Evolutionary conservation across 2,797 vertebrate genomes (phyloP), one percentile per base, ranked within the genome.

Genomic region (Leptodactylus fallax): DNA sequence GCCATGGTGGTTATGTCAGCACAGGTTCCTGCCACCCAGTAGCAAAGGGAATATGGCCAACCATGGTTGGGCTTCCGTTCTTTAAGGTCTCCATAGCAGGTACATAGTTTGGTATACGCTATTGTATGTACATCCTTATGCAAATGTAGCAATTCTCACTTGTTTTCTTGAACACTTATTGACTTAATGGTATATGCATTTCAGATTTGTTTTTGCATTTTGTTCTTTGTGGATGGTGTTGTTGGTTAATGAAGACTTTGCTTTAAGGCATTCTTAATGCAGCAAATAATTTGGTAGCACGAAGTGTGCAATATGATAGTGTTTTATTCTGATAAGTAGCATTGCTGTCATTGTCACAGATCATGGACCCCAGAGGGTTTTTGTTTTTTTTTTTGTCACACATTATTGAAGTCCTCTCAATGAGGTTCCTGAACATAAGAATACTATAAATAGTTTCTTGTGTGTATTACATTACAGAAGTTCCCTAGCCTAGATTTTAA

Each of bases 211-310:
- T 74, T 49, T 49, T n/a, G 19, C 7, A 51, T 51, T 74, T 74
- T 51, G 19, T n/a, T 77, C 3, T 77, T 51, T 23, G 10, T 11
- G 71, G 65, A 6, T 25, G 25, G 23, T 27, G 11, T 72, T 72
- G 47, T 74, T 74, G 17, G 36, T 49, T 74, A 25, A 71, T 72
- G 36, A 72, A n/a, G 72, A 13, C 11, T 76, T 72, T 72, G 71
- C 45, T 47, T 19, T 72, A 49, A 74, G 47, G 45, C 74, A 23
- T 77, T 3, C 49, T 77, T 77, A 13, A 77, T n/a, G 10, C 47
- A 47, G 9, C 47, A 17, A 72, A 49, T 71, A 51, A 13, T 14
- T 77, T 77, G 49, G 19, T 53, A 49, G 74, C 74, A 53, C 47
- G 2, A 76, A 11, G 6, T 21, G 45, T 76, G 72, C 72, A 76